Evolutionary conservation across 1,140 invertebrate genomes (phyloP).

Genomic region (Bombus sylvicola): DNA sequence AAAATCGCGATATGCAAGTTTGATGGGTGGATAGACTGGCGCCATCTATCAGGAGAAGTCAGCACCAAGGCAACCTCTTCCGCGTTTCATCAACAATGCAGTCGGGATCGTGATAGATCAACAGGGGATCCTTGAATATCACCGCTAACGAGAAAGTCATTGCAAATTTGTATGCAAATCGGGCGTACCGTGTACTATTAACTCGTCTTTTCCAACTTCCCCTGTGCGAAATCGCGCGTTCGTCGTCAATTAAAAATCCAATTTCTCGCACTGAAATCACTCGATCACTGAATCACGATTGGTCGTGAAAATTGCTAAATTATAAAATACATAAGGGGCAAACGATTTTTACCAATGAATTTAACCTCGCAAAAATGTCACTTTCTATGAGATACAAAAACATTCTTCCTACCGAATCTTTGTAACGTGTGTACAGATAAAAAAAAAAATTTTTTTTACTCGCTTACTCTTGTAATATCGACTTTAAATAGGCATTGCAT

Average conservation of each 20-base stretch:
- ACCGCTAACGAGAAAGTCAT: constrained; percentile 36
- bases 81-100: constrained; percentile 63
- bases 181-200: neutral
- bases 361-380: too few relatives aligned
- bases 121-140: neutral
- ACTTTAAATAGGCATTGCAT: too few relatives aligned
- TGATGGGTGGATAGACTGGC: constrained; percentile 21
- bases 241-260: neutral
- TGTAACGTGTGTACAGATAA: too few relatives aligned
- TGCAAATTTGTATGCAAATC: constrained; percentile 39
- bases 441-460: neutral
- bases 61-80: constrained; percentile 36
- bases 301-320: neutral
- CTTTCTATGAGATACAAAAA: too few relatives aligned
- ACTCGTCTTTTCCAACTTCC: neutral
- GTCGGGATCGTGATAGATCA: constrained; percentile 44
- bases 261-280: too few relatives aligned
- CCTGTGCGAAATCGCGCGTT: neutral
- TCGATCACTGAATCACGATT: too few relatives aligned
- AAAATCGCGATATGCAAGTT: constrained; percentile 6
- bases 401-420: too few relatives aligned
- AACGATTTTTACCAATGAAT: too few relatives aligned
- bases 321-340: too few relatives aligned
- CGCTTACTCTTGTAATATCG: too few relatives aligned
- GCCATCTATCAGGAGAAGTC: constrained; percentile 48